Conservation (phyloP, 2,888 invertebrate species). For the Hoplodrina ambigua region DNA sequence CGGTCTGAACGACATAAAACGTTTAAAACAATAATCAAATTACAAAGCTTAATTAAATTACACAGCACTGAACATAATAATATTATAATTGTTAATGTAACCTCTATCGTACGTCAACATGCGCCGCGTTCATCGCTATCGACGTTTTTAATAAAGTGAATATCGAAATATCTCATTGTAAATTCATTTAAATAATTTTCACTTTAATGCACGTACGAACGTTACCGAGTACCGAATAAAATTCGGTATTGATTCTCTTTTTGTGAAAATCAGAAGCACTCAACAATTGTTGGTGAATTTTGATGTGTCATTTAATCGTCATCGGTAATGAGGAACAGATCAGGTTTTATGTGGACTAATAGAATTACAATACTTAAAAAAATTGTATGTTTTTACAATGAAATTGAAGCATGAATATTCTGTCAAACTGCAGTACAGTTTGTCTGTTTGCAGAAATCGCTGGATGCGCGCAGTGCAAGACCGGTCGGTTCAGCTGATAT, state of each 20-base stretch:
- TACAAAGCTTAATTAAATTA: not conserved
- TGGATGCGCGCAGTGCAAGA: too few relatives aligned
- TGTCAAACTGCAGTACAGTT: too few relatives aligned
- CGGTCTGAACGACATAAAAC: not conserved
- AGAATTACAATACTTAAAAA: too few relatives aligned
- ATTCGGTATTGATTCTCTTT: conserved; percentile 5
- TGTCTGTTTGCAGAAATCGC: too few relatives aligned
- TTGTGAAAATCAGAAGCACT: not conserved
- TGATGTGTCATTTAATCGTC: too few relatives aligned
- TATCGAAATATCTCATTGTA: conserved; percentile 44
- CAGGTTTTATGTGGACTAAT: not conserved
- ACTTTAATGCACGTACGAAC: conserved; percentile 8
- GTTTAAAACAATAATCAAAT: not conserved
- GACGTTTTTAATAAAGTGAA: conserved; percentile 40
- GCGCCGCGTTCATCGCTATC: conserved; percentile 13
- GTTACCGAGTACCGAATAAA: not conserved
- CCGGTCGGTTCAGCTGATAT: too few relatives aligned
- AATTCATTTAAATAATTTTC: conserved; percentile 50
- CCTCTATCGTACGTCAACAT: conserved; percentile 23
- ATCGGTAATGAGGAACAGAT: not conserved
- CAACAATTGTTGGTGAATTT: not conserved
- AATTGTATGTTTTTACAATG: too few relatives aligned
- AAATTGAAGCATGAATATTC: too few relatives aligned
- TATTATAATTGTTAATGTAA: not conserved
- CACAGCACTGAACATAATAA: not conserved